These are phyloP conservation scores for Plectus sambesii DNA, from an alignment of 1,140 invertebrate genomes.

Conservation along the genomic window DNA sequence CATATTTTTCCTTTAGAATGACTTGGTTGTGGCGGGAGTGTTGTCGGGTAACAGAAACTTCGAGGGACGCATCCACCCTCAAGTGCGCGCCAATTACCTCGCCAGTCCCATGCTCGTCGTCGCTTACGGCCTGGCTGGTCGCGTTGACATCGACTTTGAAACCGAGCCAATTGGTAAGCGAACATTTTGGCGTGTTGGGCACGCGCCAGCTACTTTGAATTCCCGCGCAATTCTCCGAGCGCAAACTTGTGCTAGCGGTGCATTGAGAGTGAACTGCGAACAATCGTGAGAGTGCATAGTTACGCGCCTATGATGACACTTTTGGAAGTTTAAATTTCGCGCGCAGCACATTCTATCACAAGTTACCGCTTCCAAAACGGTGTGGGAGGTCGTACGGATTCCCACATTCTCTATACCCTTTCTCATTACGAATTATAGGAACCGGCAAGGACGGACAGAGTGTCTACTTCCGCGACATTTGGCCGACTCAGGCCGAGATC, in stretches of 20 bases:
- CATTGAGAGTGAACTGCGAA: constrained; percentile 8
- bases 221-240: constrained; percentile 13
- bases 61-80: constrained; percentile 89
- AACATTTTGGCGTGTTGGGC: constrained; percentile 24
- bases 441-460: constrained; percentile 58
- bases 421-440: constrained; percentile 50
- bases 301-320: background rate
- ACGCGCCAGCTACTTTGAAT: constrained; percentile 16
- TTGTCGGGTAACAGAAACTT: constrained; percentile 93
- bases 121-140: constrained; percentile 87
- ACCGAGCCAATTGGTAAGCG: constrained; percentile 65
- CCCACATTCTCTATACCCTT: constrained; percentile 8
- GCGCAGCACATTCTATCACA: too few relatives aligned
- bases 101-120: constrained; percentile 88
- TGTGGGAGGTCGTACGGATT: too few relatives aligned
- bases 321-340: too few relatives aligned
- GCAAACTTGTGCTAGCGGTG: background rate
- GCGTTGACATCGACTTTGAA: constrained; percentile 86
- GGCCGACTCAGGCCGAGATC: constrained; percentile 82
- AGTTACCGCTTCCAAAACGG: too few relatives aligned
- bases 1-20: constrained; percentile 57
- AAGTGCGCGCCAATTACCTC: constrained; percentile 87
- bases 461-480: constrained; percentile 80
- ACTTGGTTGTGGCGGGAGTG: constrained; percentile 82
- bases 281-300: constrained; percentile 2